Evolutionary conservation across 2,113 vertebrate species (phyloP), one percentile per base, ranked within the genome.

Genomic region (Nothoprocta perdicaria): DNA sequence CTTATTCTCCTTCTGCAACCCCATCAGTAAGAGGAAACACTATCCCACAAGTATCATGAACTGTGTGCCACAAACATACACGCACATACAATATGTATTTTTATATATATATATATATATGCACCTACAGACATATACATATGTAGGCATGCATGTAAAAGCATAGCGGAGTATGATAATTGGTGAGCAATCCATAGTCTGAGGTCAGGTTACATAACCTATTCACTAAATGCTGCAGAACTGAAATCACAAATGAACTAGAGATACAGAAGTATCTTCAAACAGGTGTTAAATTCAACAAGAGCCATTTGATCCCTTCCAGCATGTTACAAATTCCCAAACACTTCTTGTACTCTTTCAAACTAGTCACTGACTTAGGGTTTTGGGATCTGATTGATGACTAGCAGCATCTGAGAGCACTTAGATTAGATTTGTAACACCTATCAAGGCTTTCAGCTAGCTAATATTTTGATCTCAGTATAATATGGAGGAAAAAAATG

Each of bases 151-250:
- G 27, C 19, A 61, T 18, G 55, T 38, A 62, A 5, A 80, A 62
- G 74, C 23, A 80, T 4, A 87, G 46, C 19, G 38, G 35, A 84
- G 11, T 67, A 57, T 21, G 50, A 85, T 48, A 71, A 88, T 75
- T 72, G 71, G 52, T 29, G 83, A 92, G 1, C 10, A 85, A 89
- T 52, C 24, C 29, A 68, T 53, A 5, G 23, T 61, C 79, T 89
- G 61, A 77, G 87, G 58, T 86, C 69, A 83, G 52, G 89, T 46
- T 80, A 84, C 84, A 88, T 86, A 91, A 83, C 16, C n/a, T 89
- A 53, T 72, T 89, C 82, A 83, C 61, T 72, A 71, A 87, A 83
- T 80, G 35, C 52, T 71, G 35, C 38, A 61, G 86, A 77, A 93
- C 84, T 52, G 14, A 80, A 85, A 85, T 12, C 65, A 92, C 55